Conservation (phyloP, 1,140 invertebrate genomes). For the Armadillidium nasatum region DNA sequence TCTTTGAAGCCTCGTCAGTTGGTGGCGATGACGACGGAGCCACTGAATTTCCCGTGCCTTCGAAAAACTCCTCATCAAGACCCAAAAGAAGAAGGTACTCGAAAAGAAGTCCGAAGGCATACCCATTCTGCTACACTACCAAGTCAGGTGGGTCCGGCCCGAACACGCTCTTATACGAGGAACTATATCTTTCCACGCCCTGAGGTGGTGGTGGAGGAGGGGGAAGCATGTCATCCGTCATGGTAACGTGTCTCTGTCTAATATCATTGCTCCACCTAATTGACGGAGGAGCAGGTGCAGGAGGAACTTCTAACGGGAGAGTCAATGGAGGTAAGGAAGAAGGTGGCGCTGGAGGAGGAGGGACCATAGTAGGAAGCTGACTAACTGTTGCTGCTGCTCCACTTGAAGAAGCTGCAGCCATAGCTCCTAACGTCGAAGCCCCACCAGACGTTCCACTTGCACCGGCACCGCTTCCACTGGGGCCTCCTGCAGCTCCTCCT, state of each 20-base stretch:
- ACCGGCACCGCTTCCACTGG: constrained; percentile 27
- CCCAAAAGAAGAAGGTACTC: constrained; percentile 29
- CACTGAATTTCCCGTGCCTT: constrained; percentile 34
- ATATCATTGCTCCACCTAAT: constrained; percentile 42
- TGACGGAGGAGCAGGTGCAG: constrained; percentile 43
- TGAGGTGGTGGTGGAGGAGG: constrained; percentile 42
- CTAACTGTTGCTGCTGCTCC: constrained; percentile 26
- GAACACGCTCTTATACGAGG: constrained; percentile 44
- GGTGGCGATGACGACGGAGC: constrained; percentile 33
- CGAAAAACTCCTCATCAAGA: constrained; percentile 33
- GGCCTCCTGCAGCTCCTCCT: constrained; percentile 16
- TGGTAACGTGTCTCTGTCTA: constrained; percentile 38
- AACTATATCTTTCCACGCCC: constrained; percentile 39
- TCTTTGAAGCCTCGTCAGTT: constrained; percentile 19
- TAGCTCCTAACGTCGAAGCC: constrained; percentile 18
- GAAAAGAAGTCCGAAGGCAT: constrained; percentile 34
- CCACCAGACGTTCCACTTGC: constrained; percentile 16
- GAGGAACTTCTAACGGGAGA: constrained; percentile 40
- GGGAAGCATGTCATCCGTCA: constrained; percentile 39
- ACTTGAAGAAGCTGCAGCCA: constrained; percentile 24
- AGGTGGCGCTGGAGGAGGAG: constrained; percentile 38
- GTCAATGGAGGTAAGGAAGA: constrained; percentile 23
- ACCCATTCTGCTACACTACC: constrained; percentile 37
- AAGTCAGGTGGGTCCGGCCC: constrained; percentile 43
- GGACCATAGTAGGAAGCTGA: constrained; percentile 38